Percentiles rank a stretch among this genome's conserved stretches.
Conservation (phyloP, 2,888 invertebrate genomes). For the Homarus gammarus region DNA sequence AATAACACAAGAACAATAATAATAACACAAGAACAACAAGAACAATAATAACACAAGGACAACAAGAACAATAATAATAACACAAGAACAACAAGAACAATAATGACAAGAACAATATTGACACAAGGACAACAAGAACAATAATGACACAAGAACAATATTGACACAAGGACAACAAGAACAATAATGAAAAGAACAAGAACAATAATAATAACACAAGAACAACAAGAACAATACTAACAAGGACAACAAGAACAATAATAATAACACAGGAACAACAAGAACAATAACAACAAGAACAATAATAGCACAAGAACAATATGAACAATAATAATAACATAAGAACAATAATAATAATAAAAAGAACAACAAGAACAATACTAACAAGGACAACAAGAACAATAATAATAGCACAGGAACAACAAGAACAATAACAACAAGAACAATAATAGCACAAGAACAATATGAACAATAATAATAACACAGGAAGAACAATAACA, state of each 20-base stretch:
- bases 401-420: constrained; percentile 2
- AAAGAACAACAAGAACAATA: background rate
- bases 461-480: too few species aligned
- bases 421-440: too few species aligned
- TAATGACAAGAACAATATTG: constrained; percentile 7
- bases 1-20: too few species aligned
- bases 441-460: too few species aligned
- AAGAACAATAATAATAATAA: background rate
- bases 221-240: background rate
- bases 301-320: background rate
- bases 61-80: too few species aligned
- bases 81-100: too few species aligned
- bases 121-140: too few species aligned
- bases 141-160: too few species aligned
- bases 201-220: background rate
- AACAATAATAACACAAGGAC: too few species aligned
- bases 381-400: background rate
- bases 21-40: too few species aligned
- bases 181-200: background rate
- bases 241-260: too few species aligned
- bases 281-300: background rate
- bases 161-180: too few species aligned
- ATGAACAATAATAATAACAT: background rate
- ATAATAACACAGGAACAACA: background rate
- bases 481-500: background rate